phyloP scores from a whole-genome alignment of 2,888 invertebrate species.

The Oscheius sp. region DNA sequence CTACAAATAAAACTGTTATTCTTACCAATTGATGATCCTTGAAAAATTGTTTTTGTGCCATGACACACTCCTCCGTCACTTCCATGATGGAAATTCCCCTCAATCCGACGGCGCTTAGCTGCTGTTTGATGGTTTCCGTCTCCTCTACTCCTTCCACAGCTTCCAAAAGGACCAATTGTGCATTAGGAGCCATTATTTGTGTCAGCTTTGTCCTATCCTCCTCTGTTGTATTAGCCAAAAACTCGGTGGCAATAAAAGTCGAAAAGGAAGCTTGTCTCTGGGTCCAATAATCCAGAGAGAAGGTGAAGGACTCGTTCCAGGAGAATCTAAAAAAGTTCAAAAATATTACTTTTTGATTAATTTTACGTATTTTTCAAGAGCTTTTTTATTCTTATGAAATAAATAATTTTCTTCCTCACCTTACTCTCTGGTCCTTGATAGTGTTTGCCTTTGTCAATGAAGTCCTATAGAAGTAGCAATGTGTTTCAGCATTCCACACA shows the following conservation, averaged over 20 bases:
- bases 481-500: constrained; percentile 63
- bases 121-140: constrained; percentile 26
- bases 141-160: constrained; percentile 41
- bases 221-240: constrained; percentile 46
- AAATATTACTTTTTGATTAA: neutral
- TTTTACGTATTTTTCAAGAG: too few relatives aligned
- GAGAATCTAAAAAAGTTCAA: constrained; percentile 35
- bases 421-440: constrained; percentile 55
- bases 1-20: neutral
- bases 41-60: constrained; percentile 45
- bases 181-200: constrained; percentile 42
- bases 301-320: constrained; percentile 45
- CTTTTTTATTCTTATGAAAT: neutral
- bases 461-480: constrained; percentile 62
- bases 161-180: constrained; percentile 49
- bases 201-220: constrained; percentile 32
- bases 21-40: constrained; percentile 43
- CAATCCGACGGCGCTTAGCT: constrained; percentile 21
- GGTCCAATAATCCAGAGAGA: constrained; percentile 48
- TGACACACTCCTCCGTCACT: constrained; percentile 42
- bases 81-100: constrained; percentile 35
- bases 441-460: constrained; percentile 63
- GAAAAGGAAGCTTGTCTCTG: constrained; percentile 54
- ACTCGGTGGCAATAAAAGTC: constrained; percentile 57
- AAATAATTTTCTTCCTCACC: constrained; percentile 43